Percentiles rank a stretch among this genome's conserved stretches.
Evolutionary conservation across 2,888 invertebrate species (phyloP).

Genomic region (Leptinotarsa tumamoca): DNA sequence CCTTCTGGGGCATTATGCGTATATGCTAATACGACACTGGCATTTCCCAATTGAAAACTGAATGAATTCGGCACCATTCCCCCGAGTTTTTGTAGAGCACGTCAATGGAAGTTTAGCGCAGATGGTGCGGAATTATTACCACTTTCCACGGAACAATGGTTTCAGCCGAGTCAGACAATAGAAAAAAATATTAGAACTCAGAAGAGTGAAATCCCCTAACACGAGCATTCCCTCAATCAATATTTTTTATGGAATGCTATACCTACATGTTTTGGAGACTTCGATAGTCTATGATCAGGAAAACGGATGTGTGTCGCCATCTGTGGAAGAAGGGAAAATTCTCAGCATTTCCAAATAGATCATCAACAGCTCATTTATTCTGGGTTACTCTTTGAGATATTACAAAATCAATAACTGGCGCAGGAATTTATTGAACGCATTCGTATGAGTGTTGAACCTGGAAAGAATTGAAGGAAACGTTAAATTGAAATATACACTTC

Average conservation of each 20-base stretch:
- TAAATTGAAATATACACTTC: too few relatives aligned
- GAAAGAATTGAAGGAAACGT: too few relatives aligned
- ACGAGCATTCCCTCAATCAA: constrained; percentile 4
- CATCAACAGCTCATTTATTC: too few relatives aligned
- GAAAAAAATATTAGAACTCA: constrained; percentile 21
- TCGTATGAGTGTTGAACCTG: too few relatives aligned
- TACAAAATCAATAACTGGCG: too few relatives aligned
- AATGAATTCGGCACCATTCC: background rate
- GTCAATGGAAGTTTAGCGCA: constrained; percentile 15
- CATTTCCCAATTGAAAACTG: background rate
- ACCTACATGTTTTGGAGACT: background rate
- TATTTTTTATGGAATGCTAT: constrained; percentile 15
- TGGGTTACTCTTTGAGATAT: too few relatives aligned
- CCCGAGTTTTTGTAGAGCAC: background rate
- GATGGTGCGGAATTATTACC: constrained; percentile 28
- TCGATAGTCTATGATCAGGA: background rate
- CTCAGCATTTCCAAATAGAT: too few relatives aligned
- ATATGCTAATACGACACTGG: background rate
- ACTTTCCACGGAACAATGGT: constrained; percentile 23
- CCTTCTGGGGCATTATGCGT: too few relatives aligned
- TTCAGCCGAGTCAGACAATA: constrained; percentile 13
- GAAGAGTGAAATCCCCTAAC: background rate
- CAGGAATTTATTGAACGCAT: too few relatives aligned
- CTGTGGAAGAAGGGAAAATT: background rate
- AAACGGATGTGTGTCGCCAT: background rate